Percentiles rank a stretch among this genome's conserved stretches.
Conservation (phyloP, 2,888 invertebrate species). For the Rhagonycha lutea region DNA sequence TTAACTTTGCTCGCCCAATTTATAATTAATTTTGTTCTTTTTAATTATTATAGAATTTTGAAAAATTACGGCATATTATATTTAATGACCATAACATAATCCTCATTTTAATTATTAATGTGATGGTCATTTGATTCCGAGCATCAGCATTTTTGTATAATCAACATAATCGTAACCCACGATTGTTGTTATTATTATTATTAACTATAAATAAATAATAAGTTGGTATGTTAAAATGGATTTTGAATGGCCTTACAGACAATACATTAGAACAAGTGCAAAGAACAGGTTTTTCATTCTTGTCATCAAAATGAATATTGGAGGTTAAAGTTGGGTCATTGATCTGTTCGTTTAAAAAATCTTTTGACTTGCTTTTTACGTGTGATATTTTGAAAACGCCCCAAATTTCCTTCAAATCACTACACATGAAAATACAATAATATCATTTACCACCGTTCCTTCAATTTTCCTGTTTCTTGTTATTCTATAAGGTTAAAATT, state of each 20-base stretch:
- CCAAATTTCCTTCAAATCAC: not conserved
- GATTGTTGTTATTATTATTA: not conserved
- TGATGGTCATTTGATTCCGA: not conserved
- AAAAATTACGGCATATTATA: not conserved
- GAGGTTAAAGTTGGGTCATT: not conserved
- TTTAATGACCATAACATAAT: not conserved
- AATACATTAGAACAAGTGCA: conserved; percentile 4
- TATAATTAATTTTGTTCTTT: not conserved
- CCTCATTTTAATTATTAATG: not conserved
- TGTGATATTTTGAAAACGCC: not conserved
- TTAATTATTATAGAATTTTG: not conserved
- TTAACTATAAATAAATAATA: not conserved
- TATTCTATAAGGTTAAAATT: not conserved
- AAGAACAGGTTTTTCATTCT: conserved; percentile 1
- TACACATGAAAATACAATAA: not conserved
- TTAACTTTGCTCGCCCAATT: not conserved
- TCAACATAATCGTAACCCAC: not conserved
- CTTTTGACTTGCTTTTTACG: not conserved
- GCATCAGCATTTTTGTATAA: not conserved
- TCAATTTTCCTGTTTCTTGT: not conserved
- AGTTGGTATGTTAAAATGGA: not conserved
- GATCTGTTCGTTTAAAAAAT: not conserved
- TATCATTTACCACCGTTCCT: not conserved
- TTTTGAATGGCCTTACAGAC: not conserved
- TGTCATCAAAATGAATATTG: not conserved